Evolutionary conservation across 35 echinoderm and acorn worm genomes (phyloP), one percentile per base, ranked within the genome.

Genomic region (Chiridota heheva): DNA sequence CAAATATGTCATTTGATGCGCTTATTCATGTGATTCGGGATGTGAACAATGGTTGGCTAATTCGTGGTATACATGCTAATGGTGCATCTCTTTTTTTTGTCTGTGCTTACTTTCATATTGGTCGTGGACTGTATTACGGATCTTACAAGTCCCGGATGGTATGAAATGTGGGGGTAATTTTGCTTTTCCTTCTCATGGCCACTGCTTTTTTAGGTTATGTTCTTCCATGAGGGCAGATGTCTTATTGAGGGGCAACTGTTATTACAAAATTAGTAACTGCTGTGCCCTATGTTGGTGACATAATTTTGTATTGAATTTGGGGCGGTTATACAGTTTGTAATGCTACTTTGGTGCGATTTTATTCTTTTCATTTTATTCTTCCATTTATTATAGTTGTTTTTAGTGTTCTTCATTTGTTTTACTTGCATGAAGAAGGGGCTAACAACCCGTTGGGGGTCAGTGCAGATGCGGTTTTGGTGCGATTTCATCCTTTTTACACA

Each of bases 141-240:
- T 92, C 90, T 32, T 92, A 92, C 42, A 42, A 75, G 2, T 82
- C 79, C 4, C 37, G 55, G 32, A 46, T 40, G 61, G 64, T 84
- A 1, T 92, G 90, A 87, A 92, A 86, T 7, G 49, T 92, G 22
- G 90, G 90, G 5, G 84, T 92, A 42, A 66, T 92, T 7, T 44
- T 92, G 1, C 58, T 92, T 26, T 24, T 92, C 8, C 1, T 87
- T 5, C 72, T 77, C 0, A 92, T 92, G 69, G 16, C 47, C 0
- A 92, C 90, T 17, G 90, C 90, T 13, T 92, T 92, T 67, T 36
- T 92, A 27, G 90, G 90, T 0, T 92, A 92, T 25, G 90, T 92
- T 1, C 35, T 92, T 10, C 83, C 83, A 0, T 92, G 90, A 75
- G 90, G 90, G 5, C 90, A 92, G 87, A 92, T 92, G 90, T 92